These are phyloP conservation scores for Halesus radiatus DNA, from an alignment of 1,140 invertebrate genomes.

Conservation along the genomic window DNA sequence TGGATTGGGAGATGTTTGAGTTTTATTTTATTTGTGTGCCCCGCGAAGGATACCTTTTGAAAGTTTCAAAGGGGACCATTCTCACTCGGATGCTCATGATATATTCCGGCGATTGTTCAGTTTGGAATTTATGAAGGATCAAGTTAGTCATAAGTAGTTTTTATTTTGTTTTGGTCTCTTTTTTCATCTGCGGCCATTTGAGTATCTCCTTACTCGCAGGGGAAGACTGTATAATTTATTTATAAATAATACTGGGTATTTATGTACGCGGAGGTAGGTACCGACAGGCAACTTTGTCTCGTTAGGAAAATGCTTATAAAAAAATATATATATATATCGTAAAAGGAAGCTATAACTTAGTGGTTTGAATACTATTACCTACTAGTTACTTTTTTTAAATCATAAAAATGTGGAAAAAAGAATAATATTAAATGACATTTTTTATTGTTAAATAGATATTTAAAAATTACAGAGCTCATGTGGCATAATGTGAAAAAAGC, in stretches of 20 bases:
- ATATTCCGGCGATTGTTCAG: slow-evolving; percentile 56
- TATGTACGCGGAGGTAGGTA: neutral
- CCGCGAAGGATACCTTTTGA: slow-evolving; percentile 54
- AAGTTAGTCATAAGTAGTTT: slow-evolving; percentile 56
- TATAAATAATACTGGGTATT: slow-evolving; percentile 4
- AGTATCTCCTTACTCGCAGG: slow-evolving; percentile 23
- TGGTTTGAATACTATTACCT: no score
- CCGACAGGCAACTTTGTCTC: no score
- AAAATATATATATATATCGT: no score
- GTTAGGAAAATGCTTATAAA: no score
- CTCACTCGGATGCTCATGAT: slow-evolving; percentile 55
- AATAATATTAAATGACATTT: no score
- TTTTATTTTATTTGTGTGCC: slow-evolving; percentile 21
- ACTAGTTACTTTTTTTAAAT: no score
- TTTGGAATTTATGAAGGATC: slow-evolving; percentile 58
- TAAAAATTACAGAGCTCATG: no score
- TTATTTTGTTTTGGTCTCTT: slow-evolving; percentile 33
- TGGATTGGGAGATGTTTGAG: slow-evolving; percentile 22
- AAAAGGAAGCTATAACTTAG: no score
- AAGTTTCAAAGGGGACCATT: slow-evolving; percentile 51
- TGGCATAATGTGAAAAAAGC: no score
- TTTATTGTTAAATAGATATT: no score
- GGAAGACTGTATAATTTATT: slow-evolving; percentile 4
- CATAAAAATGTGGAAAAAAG: no score
- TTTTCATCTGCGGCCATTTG: slow-evolving; percentile 20